These are phyloP conservation scores for Cavia porcellus DNA, from an alignment of 2,113 vertebrate genomes.

Conservation along the genomic window DNA sequence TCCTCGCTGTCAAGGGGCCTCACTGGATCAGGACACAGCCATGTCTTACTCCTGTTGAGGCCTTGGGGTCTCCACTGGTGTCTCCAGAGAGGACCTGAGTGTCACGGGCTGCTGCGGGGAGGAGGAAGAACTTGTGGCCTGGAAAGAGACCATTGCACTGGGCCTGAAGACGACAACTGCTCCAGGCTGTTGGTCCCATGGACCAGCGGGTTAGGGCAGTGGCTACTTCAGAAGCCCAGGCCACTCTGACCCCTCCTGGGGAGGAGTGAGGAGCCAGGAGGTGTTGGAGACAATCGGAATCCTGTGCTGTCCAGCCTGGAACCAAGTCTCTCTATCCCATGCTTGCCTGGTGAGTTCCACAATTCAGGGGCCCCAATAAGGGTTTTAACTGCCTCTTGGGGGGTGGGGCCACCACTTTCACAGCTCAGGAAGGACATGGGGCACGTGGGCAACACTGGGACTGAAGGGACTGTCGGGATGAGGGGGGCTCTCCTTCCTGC, in stretches of 20 bases:
- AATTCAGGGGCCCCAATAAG: accelerated
- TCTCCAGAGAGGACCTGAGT: accelerated
- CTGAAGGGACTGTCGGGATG: accelerated
- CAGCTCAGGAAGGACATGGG: neutral
- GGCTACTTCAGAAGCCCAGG: neutral
- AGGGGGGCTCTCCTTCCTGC: too few species aligned
- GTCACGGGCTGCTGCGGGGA: accelerated
- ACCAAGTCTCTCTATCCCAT: accelerated
- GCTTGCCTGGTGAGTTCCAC: neutral
- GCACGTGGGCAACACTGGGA: neutral
- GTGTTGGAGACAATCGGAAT: neutral
- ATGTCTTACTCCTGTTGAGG: neutral
- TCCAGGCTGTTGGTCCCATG: accelerated
- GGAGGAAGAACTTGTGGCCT: accelerated
- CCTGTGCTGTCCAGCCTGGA: neutral
- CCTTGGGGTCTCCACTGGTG: neutral
- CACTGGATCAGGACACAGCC: neutral
- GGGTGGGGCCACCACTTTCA: neutral
- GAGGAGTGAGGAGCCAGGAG: neutral
- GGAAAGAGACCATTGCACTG: neutral
- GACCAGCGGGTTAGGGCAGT: neutral
- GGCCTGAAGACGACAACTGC: accelerated
- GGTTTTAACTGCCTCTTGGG: neutral
- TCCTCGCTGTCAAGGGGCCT: neutral
- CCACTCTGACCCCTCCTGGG: neutral